A percentile compares a stretch with the other conserved stretches of the same genome.
Conservation (phyloP, 2,888 invertebrate genomes). For the Sinopyrophorus schimmeli region DNA sequence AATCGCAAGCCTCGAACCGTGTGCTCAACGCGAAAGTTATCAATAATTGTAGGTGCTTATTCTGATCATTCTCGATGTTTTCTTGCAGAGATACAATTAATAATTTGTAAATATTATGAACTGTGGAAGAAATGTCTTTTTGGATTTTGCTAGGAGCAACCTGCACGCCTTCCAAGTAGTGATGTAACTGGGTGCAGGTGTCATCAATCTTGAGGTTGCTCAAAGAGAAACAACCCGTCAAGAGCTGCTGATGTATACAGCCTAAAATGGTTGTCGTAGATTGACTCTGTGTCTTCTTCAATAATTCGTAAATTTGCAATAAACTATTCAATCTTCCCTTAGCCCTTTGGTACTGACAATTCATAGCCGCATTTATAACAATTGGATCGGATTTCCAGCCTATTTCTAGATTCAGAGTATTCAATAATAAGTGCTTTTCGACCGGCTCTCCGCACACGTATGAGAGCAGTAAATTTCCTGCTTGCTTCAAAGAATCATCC, state of each 20-base stretch:
- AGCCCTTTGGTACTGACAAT: constrained; percentile 49
- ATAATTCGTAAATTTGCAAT: constrained; percentile 49
- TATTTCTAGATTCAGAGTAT: constrained; percentile 39
- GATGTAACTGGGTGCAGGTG: constrained; percentile 56
- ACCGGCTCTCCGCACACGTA: constrained; percentile 51
- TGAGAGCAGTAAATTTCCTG: constrained; percentile 45
- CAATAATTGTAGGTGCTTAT: constrained; percentile 56
- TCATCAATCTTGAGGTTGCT: constrained; percentile 50
- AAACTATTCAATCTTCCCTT: constrained; percentile 48
- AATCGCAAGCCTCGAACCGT: constrained; percentile 60
- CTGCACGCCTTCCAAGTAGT: constrained; percentile 62
- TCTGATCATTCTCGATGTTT: constrained; percentile 43
- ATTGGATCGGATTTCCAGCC: constrained; percentile 51
- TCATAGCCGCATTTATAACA: constrained; percentile 46
- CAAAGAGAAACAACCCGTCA: constrained; percentile 61
- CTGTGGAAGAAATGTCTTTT: constrained; percentile 57
- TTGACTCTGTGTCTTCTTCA: constrained; percentile 43
- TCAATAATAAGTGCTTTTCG: constrained; percentile 41
- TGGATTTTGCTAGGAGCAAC: constrained; percentile 58
- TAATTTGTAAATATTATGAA: constrained; percentile 60
- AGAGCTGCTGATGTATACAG: constrained; percentile 58
- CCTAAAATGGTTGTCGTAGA: constrained; percentile 47
- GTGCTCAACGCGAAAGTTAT: constrained; percentile 62
- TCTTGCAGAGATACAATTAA: constrained; percentile 56
- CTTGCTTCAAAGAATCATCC: constrained; percentile 40